Percentiles rank a stretch among this genome's conserved stretches.
Conservation (phyloP, 2,797 vertebrate genomes). For the Pygocentrus nattereri region DNA sequence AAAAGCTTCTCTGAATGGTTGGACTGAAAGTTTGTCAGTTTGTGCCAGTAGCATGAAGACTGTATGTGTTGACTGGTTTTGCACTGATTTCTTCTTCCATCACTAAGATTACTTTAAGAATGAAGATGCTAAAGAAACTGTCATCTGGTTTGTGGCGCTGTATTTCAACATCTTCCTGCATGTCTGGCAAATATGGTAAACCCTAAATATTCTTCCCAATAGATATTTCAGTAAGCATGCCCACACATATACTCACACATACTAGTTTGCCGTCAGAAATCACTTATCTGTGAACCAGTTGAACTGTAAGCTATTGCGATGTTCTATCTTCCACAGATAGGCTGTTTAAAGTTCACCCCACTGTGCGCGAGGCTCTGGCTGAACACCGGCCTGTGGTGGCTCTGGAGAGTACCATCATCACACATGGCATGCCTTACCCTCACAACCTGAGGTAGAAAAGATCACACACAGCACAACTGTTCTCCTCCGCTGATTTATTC, state of each 20-base stretch:
- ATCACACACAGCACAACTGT: background rate
- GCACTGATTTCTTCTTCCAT: background rate
- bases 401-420: slow-evolving; percentile 92
- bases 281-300: background rate
- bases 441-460: slow-evolving; percentile 85
- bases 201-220: background rate
- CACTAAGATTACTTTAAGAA: slow-evolving; percentile 9
- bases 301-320: background rate
- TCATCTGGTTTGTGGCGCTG: slow-evolving; percentile 64
- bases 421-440: slow-evolving; percentile 92
- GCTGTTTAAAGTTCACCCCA: slow-evolving; percentile 82
- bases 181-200: slow-evolving; percentile 70
- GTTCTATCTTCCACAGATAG: slow-evolving; percentile 69
- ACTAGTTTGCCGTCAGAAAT: background rate
- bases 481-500: background rate
- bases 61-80: background rate
- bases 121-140: slow-evolving; percentile 69
- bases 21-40: slow-evolving; percentile 36
- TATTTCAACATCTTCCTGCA: slow-evolving; percentile 63
- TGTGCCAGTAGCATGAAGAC: slow-evolving; percentile 16
- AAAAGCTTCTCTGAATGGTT: slow-evolving; percentile 60
- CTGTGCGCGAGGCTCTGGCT: slow-evolving; percentile 80
- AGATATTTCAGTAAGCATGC: too few relatives aligned
- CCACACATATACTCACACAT: too few relatives aligned
- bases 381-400: slow-evolving; percentile 85